Evolutionary conservation across 2,888 invertebrate species (phyloP), one percentile per base, ranked within the genome.

Genomic region (Coenonympha glycerion): DNA sequence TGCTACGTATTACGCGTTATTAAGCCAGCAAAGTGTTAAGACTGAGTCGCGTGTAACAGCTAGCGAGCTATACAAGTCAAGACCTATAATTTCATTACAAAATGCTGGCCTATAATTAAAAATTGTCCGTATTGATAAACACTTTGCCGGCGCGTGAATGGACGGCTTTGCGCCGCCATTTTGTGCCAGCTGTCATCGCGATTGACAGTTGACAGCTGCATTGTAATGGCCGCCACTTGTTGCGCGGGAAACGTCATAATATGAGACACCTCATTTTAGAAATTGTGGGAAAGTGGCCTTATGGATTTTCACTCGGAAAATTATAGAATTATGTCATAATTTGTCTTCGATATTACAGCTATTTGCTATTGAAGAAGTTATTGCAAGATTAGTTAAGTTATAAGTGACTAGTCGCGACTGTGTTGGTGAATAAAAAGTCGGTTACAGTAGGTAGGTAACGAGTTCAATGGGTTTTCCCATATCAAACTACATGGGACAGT

Each of bases 91-190:
- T 59, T 59, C 31, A 55, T 52, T 48, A 56, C 49, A 47, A 56
- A n/a, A 51, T 45, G 52, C 34, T 36, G 42, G 40, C 49, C 46
- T 55, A 55, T 63, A 68, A 66, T 59, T 65, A 62, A 63, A 64
- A 67, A 64, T 67, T 60, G 60, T 60, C 51, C 57, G 69, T 73
- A 72, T 77, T 71, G 63, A 69, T 70, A 67, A 71, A 69, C 63
- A 65, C 56, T 60, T 56, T 49, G 53, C 63, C 73, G 68, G 76
- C 77, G 73, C 78, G 78, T 66, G 66, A 61, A 56, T 53, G 56
- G 64, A 65, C 39, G 62, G 79, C 42, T 30, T 13, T 31, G 21
- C 31, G 13, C 5, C 42, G 42, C 79, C 79, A 79, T 79, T 74
- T 79, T 79, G 71, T 62, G 65, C 64, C 58, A 58, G 59, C 63